Evolutionary conservation across 2,888 invertebrate genomes (phyloP).

Genomic region (Hemithea aestivaria): DNA sequence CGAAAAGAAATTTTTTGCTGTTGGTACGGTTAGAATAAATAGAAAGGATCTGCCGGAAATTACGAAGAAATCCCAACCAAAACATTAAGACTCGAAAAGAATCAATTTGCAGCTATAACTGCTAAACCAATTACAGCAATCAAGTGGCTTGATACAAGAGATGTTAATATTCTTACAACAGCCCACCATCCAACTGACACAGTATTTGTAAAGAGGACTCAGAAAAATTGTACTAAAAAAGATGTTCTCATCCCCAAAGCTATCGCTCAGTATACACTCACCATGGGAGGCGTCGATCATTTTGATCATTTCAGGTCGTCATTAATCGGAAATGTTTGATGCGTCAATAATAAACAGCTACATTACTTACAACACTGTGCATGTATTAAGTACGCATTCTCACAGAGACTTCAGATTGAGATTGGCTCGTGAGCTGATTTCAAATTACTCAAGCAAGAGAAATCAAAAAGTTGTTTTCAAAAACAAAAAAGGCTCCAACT

Average conservation of each 20-base stretch:
- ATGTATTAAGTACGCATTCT: constrained; percentile 11
- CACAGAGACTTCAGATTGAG: constrained; percentile 26
- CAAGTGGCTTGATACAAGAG: constrained; percentile 33
- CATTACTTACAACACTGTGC: constrained; percentile 26
- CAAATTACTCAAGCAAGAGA: constrained; percentile 11
- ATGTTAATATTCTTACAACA: constrained; percentile 30
- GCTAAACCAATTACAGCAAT: constrained; percentile 31
- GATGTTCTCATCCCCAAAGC: constrained; percentile 21
- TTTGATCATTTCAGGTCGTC: constrained; percentile 19
- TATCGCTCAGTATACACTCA: constrained; percentile 22
- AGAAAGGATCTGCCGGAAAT: constrained; percentile 17
- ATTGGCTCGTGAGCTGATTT: constrained; percentile 18
- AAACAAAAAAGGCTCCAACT: constrained; percentile 27
- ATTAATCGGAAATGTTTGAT: constrained; percentile 24
- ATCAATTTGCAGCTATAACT: constrained; percentile 32
- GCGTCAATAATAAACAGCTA: constrained; percentile 28
- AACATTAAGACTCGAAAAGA: constrained; percentile 29
- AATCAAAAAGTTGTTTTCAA: constrained; percentile 14
- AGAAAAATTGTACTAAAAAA: constrained; percentile 22
- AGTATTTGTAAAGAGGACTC: constrained; percentile 20
- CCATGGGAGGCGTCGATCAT: constrained; percentile 25
- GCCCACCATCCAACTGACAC: constrained; percentile 28
- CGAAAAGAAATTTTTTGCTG: constrained; percentile 14
- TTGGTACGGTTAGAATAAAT: constrained; percentile 19
- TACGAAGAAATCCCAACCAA: constrained; percentile 19